Percentiles rank a stretch among this genome's conserved stretches.
phyloP scores from a whole-genome alignment of 2,888 invertebrate species.

The Polyommatus icarus region DNA sequence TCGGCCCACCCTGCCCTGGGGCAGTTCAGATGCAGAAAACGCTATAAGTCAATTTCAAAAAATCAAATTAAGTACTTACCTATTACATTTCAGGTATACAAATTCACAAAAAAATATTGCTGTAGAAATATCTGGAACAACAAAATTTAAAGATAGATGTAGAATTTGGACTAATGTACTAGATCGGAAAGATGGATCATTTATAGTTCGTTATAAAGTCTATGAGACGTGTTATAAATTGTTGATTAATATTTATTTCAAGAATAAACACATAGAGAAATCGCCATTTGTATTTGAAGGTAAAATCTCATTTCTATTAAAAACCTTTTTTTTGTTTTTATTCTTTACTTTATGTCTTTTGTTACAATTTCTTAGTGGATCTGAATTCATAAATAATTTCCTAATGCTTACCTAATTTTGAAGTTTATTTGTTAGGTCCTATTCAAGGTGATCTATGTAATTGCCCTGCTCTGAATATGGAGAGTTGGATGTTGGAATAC shows the following conservation, averaged over 20 bases:
- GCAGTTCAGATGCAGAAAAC: no score
- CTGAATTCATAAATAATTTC: background rate
- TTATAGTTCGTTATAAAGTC: conserved; percentile 90
- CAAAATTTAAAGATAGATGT: conserved; percentile 79
- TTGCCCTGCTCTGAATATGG: conserved; percentile 85
- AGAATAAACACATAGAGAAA: conserved; percentile 80
- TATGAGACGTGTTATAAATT: conserved; percentile 88
- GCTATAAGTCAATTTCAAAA: no score
- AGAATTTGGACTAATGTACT: conserved; percentile 88
- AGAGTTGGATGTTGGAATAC: conserved; percentile 84
- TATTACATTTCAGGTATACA: conserved; percentile 73
- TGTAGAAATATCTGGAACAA: conserved; percentile 81
- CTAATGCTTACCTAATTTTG: background rate
- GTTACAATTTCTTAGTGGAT: no score
- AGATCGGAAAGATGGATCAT: conserved; percentile 90
- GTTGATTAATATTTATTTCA: conserved; percentile 84
- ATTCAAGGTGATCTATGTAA: conserved; percentile 91
- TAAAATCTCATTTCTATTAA: conserved; percentile 48
- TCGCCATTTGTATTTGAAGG: conserved; percentile 84
- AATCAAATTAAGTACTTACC: background rate
- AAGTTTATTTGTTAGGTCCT: conserved; percentile 72
- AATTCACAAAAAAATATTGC: conserved; percentile 72
- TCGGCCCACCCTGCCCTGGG: no score
- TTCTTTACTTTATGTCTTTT: background rate
- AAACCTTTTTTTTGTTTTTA: background rate